A percentile compares a stretch with the other conserved stretches of the same genome.
phyloP scores from a whole-genome alignment of 2,113 vertebrate species.

The Oryzias melastigma region DNA sequence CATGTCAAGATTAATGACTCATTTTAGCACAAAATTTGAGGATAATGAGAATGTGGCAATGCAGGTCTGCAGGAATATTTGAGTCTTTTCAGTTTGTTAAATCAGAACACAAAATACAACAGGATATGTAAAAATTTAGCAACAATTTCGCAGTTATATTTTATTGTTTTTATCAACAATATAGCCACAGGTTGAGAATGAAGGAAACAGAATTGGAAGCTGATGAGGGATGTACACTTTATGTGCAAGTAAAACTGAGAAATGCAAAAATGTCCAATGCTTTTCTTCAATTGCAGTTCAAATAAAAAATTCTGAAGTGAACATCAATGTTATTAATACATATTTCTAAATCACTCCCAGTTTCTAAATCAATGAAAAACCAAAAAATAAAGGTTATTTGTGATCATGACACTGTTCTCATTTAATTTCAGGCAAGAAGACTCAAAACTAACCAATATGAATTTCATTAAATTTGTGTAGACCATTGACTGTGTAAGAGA shows the following conservation, averaged over 20 bases:
- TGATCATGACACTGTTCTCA: neutral
- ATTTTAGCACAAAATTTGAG: conserved; percentile 39
- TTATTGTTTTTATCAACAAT: conserved; percentile 36
- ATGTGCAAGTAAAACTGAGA: neutral
- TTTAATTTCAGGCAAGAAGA: neutral
- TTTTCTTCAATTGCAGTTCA: neutral
- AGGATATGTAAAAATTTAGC: conserved; percentile 38
- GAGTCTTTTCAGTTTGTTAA: conserved; percentile 61
- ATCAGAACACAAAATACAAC: conserved; percentile 32
- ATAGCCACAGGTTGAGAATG: conserved; percentile 14
- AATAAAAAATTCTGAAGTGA: neutral
- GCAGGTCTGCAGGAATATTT: conserved; percentile 37
- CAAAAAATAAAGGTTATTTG: neutral
- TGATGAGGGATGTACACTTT: conserved; percentile 3
- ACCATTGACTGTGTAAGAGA: neutral
- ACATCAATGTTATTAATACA: too few relatives aligned
- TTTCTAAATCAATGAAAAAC: neutral
- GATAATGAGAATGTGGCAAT: conserved; percentile 62
- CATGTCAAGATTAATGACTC: conserved; percentile 46
- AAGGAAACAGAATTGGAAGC: conserved; percentile 5
- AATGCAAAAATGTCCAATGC: neutral
- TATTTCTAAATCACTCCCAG: neutral
- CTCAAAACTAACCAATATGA: neutral
- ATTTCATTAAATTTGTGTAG: neutral
- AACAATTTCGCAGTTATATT: conserved; percentile 43